These are phyloP conservation scores for Pangasianodon hypophthalmus DNA, from an alignment of 2,113 vertebrate species.

Conservation along the genomic window DNA sequence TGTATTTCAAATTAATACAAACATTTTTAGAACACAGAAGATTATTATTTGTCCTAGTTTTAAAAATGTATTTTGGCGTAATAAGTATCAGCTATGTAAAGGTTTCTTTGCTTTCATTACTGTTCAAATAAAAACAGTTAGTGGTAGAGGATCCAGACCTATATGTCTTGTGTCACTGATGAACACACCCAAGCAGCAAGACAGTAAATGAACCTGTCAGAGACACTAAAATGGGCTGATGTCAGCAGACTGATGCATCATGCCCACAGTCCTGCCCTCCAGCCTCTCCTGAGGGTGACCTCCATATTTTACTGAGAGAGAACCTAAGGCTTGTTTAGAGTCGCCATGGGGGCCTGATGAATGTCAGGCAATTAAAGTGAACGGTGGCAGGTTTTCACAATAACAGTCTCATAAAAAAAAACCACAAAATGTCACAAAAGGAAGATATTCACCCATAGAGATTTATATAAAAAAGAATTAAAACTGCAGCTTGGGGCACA, in stretches of 20 bases:
- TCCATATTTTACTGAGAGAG: conserved; percentile 26
- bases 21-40: not conserved
- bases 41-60: not conserved
- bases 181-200: not conserved
- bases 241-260: conserved; percentile 56
- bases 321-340: conserved; percentile 15
- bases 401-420: not conserved
- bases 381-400: conserved; percentile 41
- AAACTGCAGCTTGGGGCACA: not conserved
- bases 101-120: not conserved
- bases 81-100: not conserved
- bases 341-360: conserved; percentile 55
- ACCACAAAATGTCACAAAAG: conserved; percentile 46
- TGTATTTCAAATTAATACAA: not conserved
- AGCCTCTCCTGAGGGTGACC: conserved; percentile 58
- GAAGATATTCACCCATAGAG: not conserved
- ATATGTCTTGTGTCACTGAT: not conserved
- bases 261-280: conserved; percentile 35
- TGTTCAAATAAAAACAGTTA: not conserved
- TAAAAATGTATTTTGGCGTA: not conserved
- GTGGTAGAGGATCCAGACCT: not conserved
- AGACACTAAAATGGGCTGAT: conserved; percentile 24
- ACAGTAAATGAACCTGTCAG: conserved; percentile 28
- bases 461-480: not conserved
- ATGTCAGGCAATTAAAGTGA: conserved; percentile 66